Conservation (phyloP, 2,797 vertebrate genomes). For the Chelon auratus region DNA sequence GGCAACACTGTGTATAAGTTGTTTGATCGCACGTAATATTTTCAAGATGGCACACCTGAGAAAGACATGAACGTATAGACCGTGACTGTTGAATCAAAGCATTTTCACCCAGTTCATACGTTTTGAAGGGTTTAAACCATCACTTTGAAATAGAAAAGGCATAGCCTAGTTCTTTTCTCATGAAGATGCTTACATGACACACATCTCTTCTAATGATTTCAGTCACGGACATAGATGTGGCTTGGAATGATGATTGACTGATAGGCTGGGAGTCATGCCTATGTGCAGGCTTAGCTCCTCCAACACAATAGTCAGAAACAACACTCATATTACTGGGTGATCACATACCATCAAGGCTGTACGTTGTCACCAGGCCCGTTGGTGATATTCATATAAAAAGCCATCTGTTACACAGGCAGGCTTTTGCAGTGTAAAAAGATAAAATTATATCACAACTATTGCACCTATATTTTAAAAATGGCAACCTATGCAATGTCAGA, state of each 20-base stretch:
- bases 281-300: neutral
- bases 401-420: neutral
- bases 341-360: neutral
- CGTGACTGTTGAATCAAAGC: too few species aligned
- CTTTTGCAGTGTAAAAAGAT: neutral
- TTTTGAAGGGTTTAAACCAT: too few species aligned
- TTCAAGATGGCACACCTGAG: constrained; percentile 14
- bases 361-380: neutral
- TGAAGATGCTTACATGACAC: neutral
- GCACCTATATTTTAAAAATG: too few species aligned
- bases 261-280: neutral
- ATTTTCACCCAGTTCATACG: too few species aligned
- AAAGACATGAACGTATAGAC: neutral
- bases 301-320: neutral
- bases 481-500: too few species aligned
- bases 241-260: constrained; percentile 3
- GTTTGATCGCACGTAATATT: neutral
- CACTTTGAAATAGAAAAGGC: neutral
- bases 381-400: neutral
- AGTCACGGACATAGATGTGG: neutral
- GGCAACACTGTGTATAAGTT: neutral
- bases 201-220: neutral
- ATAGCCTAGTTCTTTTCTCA: neutral
- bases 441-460: too few species aligned
- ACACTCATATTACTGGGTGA: neutral